Evolutionary conservation across 2,888 invertebrate genomes (phyloP).

Genomic region (Drosophila paramelanica): DNA sequence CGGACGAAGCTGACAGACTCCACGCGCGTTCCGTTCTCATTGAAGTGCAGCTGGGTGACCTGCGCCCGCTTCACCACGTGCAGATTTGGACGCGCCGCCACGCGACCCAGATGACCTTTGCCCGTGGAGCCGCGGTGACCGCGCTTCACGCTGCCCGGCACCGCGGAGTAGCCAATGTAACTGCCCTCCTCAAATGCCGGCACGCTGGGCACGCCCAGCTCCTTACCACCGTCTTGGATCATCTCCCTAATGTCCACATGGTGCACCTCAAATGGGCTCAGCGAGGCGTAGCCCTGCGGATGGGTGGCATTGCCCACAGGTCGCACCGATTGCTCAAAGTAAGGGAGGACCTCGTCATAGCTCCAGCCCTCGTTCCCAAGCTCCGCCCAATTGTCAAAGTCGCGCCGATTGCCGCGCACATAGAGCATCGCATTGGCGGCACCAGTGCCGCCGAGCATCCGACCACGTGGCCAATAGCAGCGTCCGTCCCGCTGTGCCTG

Average conservation of each 20-base stretch:
- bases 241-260: slow-evolving; percentile 56
- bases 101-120: slow-evolving; percentile 88
- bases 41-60: slow-evolving; percentile 86
- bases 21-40: slow-evolving; percentile 84
- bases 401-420: slow-evolving; percentile 87
- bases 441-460: slow-evolving; percentile 89
- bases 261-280: slow-evolving; percentile 83
- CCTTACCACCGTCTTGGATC: slow-evolving; percentile 85
- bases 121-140: slow-evolving; percentile 91
- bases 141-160: slow-evolving; percentile 86
- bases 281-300: slow-evolving; percentile 83
- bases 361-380: slow-evolving; percentile 89
- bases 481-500: slow-evolving; percentile 65
- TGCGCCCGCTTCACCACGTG: slow-evolving; percentile 87
- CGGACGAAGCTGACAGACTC: slow-evolving; percentile 86
- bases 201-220: slow-evolving; percentile 85
- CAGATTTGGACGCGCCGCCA: slow-evolving; percentile 86
- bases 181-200: slow-evolving; percentile 83
- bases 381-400: slow-evolving; percentile 88
- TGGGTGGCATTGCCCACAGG: slow-evolving; percentile 62
- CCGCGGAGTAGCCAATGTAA: slow-evolving; percentile 86
- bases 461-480: slow-evolving; percentile 87
- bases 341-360: slow-evolving; percentile 91
- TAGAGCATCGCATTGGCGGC: slow-evolving; percentile 89
- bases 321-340: slow-evolving; percentile 90